Conservation (phyloP, 2,888 invertebrate species). For the Phyllotreta striolata region DNA sequence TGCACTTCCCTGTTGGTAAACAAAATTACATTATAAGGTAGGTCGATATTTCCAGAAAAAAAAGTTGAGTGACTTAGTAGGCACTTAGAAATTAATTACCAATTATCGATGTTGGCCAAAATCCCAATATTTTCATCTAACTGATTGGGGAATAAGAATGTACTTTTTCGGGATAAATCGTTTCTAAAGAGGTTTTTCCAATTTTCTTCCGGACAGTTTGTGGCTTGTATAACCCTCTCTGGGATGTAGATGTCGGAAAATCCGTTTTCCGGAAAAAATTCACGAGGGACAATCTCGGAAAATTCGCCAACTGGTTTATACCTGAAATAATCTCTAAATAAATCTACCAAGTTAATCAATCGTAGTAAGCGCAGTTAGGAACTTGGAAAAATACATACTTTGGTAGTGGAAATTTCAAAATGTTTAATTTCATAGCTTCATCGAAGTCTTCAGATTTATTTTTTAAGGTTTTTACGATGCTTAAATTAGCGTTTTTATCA, state of each 20-base stretch:
- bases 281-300: conserved; percentile 34
- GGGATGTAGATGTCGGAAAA: conserved; percentile 74
- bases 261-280: conserved; percentile 63
- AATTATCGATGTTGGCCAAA: conserved; percentile 80
- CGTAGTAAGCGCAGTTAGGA: not conserved
- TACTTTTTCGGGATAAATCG: conserved; percentile 68
- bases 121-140: conserved; percentile 82
- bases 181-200: conserved; percentile 68
- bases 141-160: conserved; percentile 19
- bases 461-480: not conserved
- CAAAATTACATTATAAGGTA: not conserved
- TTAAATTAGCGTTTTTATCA: not conserved
- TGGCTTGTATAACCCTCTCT: conserved; percentile 80
- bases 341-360: not conserved
- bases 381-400: conserved; percentile 30
- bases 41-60: too few species aligned
- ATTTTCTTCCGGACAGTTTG: conserved; percentile 63
- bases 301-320: conserved; percentile 30
- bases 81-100: conserved; percentile 63
- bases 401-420: conserved; percentile 36
- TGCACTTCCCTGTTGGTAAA: conserved; percentile 63
- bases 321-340: conserved; percentile 31
- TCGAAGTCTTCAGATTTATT: not conserved
- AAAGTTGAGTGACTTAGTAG: too few species aligned
- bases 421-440: conserved; percentile 17